Evolutionary conservation across 2,113 vertebrate genomes (phyloP).

Genomic region (Pseudopodoces humilis): DNA sequence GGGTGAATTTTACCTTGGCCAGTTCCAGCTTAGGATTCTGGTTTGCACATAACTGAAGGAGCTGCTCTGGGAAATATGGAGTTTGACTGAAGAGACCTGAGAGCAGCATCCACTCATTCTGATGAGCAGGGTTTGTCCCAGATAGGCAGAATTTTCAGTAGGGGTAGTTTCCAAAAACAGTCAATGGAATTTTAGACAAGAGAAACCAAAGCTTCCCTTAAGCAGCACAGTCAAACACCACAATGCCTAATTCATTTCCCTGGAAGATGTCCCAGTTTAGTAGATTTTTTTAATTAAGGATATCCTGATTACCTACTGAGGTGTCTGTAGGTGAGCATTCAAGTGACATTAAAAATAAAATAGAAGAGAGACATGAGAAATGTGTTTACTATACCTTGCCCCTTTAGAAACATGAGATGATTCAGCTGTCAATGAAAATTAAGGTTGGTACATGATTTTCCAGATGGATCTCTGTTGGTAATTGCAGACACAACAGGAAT

Average conservation of each 20-base stretch:
- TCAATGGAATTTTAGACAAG: not conserved
- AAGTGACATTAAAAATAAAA: conserved; percentile 30
- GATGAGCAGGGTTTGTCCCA: not conserved
- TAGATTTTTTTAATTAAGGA: conserved; percentile 48
- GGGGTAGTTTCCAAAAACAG: not conserved
- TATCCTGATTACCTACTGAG: conserved; percentile 30
- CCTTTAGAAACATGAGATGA: not conserved
- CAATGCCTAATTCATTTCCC: conserved; percentile 19
- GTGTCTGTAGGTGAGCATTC: not conserved
- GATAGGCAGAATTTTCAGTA: not conserved
- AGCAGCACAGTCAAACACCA: conserved; percentile 10
- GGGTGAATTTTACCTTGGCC: not conserved
- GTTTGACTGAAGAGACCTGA: not conserved
- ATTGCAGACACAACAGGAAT: not conserved
- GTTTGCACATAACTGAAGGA: not conserved
- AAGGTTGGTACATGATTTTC: not conserved
- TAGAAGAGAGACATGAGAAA: not conserved
- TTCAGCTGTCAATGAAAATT: not conserved
- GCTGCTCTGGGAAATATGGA: not conserved
- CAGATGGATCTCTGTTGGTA: not conserved
- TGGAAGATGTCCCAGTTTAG: conserved; percentile 29
- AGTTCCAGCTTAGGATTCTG: not conserved
- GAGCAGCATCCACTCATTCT: not conserved
- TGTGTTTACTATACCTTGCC: not conserved
- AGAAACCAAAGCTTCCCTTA: not conserved